These are phyloP conservation scores for Lampropteryx suffumata DNA, from an alignment of 2,888 invertebrate genomes.

Conservation along the genomic window DNA sequence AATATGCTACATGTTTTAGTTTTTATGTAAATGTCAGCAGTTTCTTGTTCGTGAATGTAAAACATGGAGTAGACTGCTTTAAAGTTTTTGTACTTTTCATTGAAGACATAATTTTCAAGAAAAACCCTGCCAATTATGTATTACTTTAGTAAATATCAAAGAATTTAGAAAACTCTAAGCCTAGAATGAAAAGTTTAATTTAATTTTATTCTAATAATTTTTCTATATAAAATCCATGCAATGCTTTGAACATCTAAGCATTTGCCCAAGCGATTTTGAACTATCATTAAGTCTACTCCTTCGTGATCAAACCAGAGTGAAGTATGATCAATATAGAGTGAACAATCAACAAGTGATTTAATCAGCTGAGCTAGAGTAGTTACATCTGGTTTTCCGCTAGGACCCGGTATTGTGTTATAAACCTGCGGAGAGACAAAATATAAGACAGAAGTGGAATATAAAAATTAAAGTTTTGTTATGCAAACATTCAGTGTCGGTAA, in stretches of 20 bases:
- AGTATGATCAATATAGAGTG: slow-evolving; percentile 75
- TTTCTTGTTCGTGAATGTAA: slow-evolving; percentile 39
- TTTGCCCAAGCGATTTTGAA: slow-evolving; percentile 66
- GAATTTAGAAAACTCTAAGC: slow-evolving; percentile 50
- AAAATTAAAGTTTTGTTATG: slow-evolving; percentile 52
- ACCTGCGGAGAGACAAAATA: slow-evolving; percentile 81
- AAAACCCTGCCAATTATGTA: slow-evolving; percentile 58
- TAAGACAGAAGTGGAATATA: slow-evolving; percentile 75
- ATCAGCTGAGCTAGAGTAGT: slow-evolving; percentile 80
- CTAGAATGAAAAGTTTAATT: slow-evolving; percentile 67
- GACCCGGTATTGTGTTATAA: slow-evolving; percentile 83
- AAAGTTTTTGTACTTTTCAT: slow-evolving; percentile 62
- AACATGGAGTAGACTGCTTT: slow-evolving; percentile 56
- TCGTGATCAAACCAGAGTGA: slow-evolving; percentile 75
- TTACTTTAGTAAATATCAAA: slow-evolving; percentile 28
- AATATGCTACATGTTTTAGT: slow-evolving; percentile 52
- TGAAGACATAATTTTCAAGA: slow-evolving; percentile 58
- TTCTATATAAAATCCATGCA: slow-evolving; percentile 64
- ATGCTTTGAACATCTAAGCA: slow-evolving; percentile 62
- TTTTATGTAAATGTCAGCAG: slow-evolving; percentile 46
- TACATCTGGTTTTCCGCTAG: slow-evolving; percentile 83
- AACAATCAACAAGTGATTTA: slow-evolving; percentile 72
- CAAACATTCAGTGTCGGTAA: slow-evolving; percentile 58
- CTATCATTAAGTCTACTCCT: slow-evolving; percentile 69
- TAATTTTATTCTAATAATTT: slow-evolving; percentile 37